phyloP scores from a whole-genome alignment of 2,888 invertebrate species.

The Lepidochrysops patricia region DNA sequence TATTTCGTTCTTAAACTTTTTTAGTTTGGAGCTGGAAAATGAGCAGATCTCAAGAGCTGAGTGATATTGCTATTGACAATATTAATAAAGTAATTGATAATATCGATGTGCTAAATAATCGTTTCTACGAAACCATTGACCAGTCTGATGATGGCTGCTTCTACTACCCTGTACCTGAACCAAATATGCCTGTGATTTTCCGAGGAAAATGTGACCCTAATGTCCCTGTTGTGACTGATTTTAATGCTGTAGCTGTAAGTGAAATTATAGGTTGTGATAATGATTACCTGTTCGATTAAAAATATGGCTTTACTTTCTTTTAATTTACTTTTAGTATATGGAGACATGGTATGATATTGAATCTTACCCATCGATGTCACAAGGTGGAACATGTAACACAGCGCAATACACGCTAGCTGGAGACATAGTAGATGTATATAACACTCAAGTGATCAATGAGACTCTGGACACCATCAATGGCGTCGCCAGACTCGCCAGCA shows the following conservation, averaged over 20 bases:
- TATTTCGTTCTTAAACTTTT: constrained; percentile 16
- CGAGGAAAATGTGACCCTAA: constrained; percentile 47
- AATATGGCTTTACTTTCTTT: too few species aligned
- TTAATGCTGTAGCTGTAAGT: constrained; percentile 33
- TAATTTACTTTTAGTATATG: constrained; percentile 41
- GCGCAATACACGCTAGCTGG: constrained; percentile 34
- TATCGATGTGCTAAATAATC: constrained; percentile 38
- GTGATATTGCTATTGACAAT: constrained; percentile 24
- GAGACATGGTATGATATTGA: constrained; percentile 45
- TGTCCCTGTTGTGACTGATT: constrained; percentile 40
- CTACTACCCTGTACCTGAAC: constrained; percentile 37
- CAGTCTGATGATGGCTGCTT: constrained; percentile 44
- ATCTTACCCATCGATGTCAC: constrained; percentile 39
- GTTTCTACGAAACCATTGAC: constrained; percentile 34
- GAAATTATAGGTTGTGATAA: neutral
- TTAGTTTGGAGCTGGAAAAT: constrained; percentile 51
- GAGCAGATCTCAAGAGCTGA: constrained; percentile 37
- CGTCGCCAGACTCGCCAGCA: constrained; percentile 45
- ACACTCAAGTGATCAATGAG: constrained; percentile 41
- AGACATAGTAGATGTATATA: constrained; percentile 28
- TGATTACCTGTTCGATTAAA: too few species aligned
- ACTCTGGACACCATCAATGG: constrained; percentile 39
- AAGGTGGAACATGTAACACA: constrained; percentile 44
- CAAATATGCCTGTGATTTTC: constrained; percentile 35
- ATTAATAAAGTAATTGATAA: constrained; percentile 34